Base-by-base conservation (phyloP, 2,113 vertebrate species). In the Chlorodrepanis virens region DNA sequence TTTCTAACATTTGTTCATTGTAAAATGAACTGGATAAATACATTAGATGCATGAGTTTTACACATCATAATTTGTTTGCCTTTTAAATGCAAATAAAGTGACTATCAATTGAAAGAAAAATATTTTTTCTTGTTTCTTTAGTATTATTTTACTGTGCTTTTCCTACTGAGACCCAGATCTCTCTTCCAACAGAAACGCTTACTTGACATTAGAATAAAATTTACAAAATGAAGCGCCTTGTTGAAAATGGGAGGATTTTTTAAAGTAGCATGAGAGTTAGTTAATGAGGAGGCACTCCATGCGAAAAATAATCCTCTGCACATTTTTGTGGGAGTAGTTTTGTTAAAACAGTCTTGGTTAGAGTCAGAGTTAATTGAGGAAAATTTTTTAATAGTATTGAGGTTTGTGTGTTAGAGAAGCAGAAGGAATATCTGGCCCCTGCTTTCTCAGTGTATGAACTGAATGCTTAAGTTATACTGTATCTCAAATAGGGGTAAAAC, bases 1-100 rank as follows among this genome's bases (percentile, higher is more conserved):
- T 96, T 91, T 82, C n/a, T 89, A 90, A 80, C 17, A 10, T 91
- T 95, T 93, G 47, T 80, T 40, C 14, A 24, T 87, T 88, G 33
- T 91, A 57, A 89, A 95, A 89, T 56, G 82, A 95, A 80, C 39
- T 40, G 75, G 54, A 76, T 80, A 94, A 93, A 93, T 87, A 20
- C 80, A 82, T 87, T 78, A 78, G 75, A 31, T 69, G 31, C 57
- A 63, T 78, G 60, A 90, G 21, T 83, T 81, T 67, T 87, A 35
- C 31, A 39, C n/a, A 16, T 83, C 92, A 64, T 91, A 52, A 74
- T 86, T 93, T 97, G 71, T 94, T 87, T 82, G 47, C 44, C 39
- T 97, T 96, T 97, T 67, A 96, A 77, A 93, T 96, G 53, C 83
- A 82, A 90, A 68, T 50, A 85, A 85, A 93, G 47, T 85, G 22